A percentile compares a stretch with the other conserved stretches of the same genome.
Evolutionary conservation across 2,113 vertebrate species (phyloP).

Genomic region (Origma solitaria): DNA sequence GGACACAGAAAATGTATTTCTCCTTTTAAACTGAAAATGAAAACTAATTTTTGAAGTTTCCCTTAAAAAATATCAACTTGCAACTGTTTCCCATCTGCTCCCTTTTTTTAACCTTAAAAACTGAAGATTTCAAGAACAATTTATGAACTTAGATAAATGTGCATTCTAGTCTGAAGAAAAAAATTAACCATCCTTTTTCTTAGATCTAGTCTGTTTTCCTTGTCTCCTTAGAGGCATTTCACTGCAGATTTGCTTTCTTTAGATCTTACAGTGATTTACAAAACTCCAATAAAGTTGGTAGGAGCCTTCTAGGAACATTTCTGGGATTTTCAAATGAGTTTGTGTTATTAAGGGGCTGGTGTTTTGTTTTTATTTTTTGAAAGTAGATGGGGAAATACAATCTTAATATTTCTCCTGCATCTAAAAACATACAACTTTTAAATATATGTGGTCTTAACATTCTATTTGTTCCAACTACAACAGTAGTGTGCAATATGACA

Average conservation of each 20-base stretch:
- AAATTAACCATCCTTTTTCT: neutral
- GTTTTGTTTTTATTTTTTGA: neutral
- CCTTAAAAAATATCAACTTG: neutral
- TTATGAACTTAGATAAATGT: neutral
- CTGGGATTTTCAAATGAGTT: neutral
- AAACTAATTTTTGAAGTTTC: neutral
- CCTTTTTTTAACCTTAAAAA: neutral
- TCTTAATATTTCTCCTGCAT: neutral
- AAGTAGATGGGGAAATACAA: neutral
- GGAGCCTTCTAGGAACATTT: neutral
- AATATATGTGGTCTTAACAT: neutral
- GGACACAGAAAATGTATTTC: neutral
- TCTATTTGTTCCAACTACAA: neutral
- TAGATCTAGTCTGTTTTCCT: neutral
- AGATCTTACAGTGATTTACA: neutral
- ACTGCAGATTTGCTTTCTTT: neutral
- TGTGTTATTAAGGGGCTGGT: neutral
- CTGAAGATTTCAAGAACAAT: neutral
- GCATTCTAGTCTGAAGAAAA: neutral
- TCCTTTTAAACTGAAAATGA: neutral
- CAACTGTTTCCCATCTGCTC: accelerated
- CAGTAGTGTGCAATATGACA: neutral
- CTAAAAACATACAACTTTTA: neutral
- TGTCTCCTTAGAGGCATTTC: neutral
- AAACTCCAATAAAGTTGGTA: neutral